Percentiles rank a stretch among this genome's conserved stretches.
Evolutionary conservation across 2,888 invertebrate genomes (phyloP).

Genomic region (Campaea margaritaria): DNA sequence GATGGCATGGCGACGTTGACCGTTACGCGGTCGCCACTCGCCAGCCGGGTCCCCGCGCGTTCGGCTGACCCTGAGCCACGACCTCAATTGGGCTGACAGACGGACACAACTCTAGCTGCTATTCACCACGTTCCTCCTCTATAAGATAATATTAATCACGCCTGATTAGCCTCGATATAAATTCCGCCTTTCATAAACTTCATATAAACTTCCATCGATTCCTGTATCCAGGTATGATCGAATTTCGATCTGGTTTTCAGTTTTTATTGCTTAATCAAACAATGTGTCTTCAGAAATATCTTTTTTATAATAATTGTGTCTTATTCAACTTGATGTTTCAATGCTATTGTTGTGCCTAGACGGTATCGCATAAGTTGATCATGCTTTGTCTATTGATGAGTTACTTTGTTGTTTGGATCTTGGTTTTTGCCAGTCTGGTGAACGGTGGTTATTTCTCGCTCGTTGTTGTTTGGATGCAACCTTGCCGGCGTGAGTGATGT

Average conservation of each 20-base stretch:
- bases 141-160: constrained; percentile 42
- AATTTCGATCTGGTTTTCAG: background rate
- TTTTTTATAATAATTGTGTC: too few relatives aligned
- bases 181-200: constrained; percentile 1
- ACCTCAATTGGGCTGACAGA: constrained; percentile 49
- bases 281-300: too few relatives aligned
- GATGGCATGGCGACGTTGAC: constrained; percentile 52
- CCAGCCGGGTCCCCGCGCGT: constrained; percentile 31
- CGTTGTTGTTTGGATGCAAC: constrained; percentile 26
- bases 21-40: constrained; percentile 52
- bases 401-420: constrained; percentile 11
- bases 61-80: constrained; percentile 56
- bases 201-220: background rate
- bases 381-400: background rate
- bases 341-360: too few relatives aligned
- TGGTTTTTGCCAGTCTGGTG: constrained; percentile 13
- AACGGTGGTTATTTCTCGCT: constrained; percentile 18
- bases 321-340: too few relatives aligned
- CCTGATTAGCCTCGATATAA: constrained; percentile 35
- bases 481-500: constrained; percentile 30
- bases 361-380: background rate
- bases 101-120: constrained; percentile 22
- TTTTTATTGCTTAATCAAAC: background rate
- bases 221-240: background rate
- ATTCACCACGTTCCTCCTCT: constrained; percentile 39